These are phyloP conservation scores for Channa maculata DNA, from an alignment of 2,113 vertebrate species.

Conservation along the genomic window DNA sequence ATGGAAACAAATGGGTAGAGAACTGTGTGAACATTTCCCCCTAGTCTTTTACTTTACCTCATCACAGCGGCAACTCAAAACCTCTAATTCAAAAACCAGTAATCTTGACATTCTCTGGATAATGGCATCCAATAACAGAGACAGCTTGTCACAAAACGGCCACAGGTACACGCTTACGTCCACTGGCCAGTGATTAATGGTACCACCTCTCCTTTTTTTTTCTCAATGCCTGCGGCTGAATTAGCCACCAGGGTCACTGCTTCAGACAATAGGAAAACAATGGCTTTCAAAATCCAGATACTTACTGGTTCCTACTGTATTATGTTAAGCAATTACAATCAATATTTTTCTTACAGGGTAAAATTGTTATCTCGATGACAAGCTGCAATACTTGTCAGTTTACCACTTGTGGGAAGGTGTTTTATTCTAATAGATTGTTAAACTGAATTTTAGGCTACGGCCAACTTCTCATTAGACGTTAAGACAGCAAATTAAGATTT, in stretches of 20 bases:
- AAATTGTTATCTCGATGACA: conserved; percentile 15
- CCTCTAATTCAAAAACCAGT: conserved; percentile 60
- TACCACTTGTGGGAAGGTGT: conserved; percentile 27
- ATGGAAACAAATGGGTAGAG: conserved; percentile 14
- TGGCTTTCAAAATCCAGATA: conserved; percentile 7
- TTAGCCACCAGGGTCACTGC: neutral
- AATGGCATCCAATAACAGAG: conserved; percentile 72
- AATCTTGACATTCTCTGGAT: conserved; percentile 43
- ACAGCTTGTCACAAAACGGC: conserved; percentile 67
- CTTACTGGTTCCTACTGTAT: conserved; percentile 11
- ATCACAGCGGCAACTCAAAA: conserved; percentile 38
- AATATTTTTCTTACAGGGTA: conserved; percentile 36
- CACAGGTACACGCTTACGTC: conserved; percentile 56
- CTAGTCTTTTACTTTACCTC: conserved; percentile 52
- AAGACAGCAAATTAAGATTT: conserved; percentile 11
- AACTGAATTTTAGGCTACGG: conserved; percentile 16
- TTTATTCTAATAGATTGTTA: conserved; percentile 31
- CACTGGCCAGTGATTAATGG: conserved; percentile 59
- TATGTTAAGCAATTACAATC: conserved; percentile 34
- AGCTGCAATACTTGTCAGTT: conserved; percentile 5
- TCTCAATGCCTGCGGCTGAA: conserved; percentile 7
- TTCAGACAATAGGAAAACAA: neutral
- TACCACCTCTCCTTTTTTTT: conserved; percentile 44
- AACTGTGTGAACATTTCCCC: conserved; percentile 25
- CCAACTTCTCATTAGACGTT: conserved; percentile 5